Conservation (phyloP, 1,140 invertebrate genomes). For the Lepidostoma basale region DNA sequence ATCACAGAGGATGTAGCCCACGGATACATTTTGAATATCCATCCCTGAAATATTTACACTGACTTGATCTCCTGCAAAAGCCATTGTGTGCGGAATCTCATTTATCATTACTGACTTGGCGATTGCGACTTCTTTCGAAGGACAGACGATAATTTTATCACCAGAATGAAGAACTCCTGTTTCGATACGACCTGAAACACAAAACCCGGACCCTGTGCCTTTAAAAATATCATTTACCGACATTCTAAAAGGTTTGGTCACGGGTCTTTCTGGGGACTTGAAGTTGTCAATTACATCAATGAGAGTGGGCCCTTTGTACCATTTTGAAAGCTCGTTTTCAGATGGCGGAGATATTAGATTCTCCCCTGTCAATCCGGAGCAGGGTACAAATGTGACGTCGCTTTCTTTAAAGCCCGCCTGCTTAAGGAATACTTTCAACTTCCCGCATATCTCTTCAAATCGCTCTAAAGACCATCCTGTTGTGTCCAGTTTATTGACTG, state of each 20-base stretch:
- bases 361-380: slow-evolving; percentile 93
- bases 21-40: slow-evolving; percentile 82
- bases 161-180: slow-evolving; percentile 84
- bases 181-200: slow-evolving; percentile 89
- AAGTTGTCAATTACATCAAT: slow-evolving; percentile 87
- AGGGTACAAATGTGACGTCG: slow-evolving; percentile 91
- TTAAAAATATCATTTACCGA: slow-evolving; percentile 96
- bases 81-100: slow-evolving; percentile 71
- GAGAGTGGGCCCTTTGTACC: slow-evolving; percentile 86
- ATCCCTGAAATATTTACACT: slow-evolving; percentile 81
- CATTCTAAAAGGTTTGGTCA: slow-evolving; percentile 89
- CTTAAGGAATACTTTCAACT: slow-evolving; percentile 88
- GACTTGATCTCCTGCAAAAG: slow-evolving; percentile 95
- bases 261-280: slow-evolving; percentile 80
- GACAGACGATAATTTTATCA: slow-evolving; percentile 89
- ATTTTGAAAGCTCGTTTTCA: slow-evolving; percentile 71
- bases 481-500: slow-evolving; percentile 86
- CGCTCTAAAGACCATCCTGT: slow-evolving; percentile 79
- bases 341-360: slow-evolving; percentile 80
- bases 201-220: slow-evolving; percentile 85
- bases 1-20: slow-evolving; percentile 89
- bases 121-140: slow-evolving; percentile 77
- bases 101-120: slow-evolving; percentile 80
- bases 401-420: slow-evolving; percentile 92
- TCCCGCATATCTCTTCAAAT: slow-evolving; percentile 86